Evolutionary conservation across 2,113 vertebrate genomes (phyloP).

Genomic region (Willisornis vidua): DNA sequence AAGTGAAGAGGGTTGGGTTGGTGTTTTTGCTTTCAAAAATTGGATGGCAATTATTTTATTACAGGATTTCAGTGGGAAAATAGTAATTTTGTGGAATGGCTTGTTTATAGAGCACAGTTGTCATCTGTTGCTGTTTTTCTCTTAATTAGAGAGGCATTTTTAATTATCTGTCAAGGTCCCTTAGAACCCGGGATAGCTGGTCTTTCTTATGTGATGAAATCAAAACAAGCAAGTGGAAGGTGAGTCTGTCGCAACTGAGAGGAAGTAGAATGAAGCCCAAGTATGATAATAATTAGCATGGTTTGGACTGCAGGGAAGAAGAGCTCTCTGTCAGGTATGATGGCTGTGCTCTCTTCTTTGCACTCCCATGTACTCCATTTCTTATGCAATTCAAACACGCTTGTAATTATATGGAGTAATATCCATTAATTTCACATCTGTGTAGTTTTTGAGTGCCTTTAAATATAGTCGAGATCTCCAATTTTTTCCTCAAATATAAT

Average conservation of each 20-base stretch:
- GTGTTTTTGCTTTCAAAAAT: not conserved
- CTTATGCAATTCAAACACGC: not conserved
- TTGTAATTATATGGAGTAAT: not conserved
- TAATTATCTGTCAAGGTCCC: slow-evolving; percentile 47
- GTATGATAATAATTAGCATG: slow-evolving; percentile 23
- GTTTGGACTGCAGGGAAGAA: not conserved
- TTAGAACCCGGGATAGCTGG: slow-evolving; percentile 4
- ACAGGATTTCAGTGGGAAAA: not conserved
- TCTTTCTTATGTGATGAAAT: slow-evolving; percentile 23
- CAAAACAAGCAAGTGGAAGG: not conserved
- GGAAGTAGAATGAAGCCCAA: slow-evolving; percentile 4
- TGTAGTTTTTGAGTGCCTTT: not conserved
- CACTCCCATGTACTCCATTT: not conserved
- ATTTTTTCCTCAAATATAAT: not conserved
- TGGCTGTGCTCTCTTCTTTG: not conserved
- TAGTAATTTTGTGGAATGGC: not conserved
- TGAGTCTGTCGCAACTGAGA: not conserved
- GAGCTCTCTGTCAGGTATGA: not conserved
- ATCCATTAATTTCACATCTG: not conserved
- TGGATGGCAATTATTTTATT: slow-evolving; percentile 5
- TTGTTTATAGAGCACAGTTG: slow-evolving; percentile 26
- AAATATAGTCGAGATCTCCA: not conserved
- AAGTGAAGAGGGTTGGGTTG: not conserved
- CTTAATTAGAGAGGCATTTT: slow-evolving; percentile 49
- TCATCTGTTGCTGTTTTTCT: slow-evolving; percentile 13